These are phyloP conservation scores for Pao palembangensis DNA, from an alignment of 2,113 vertebrate species.

Conservation along the genomic window DNA sequence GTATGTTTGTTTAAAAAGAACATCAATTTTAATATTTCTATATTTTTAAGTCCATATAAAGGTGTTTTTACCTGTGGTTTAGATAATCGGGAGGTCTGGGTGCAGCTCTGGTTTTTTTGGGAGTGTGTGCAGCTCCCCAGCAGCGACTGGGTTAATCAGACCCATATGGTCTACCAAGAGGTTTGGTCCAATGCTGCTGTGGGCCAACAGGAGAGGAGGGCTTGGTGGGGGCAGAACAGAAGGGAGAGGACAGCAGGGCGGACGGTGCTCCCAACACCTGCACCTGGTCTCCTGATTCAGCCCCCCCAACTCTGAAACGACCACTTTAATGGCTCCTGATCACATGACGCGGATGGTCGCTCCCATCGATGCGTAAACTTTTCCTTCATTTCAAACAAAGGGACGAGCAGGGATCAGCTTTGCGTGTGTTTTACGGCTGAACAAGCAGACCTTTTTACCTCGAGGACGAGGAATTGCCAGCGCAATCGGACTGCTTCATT, in stretches of 20 bases:
- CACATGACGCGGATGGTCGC: constrained; percentile 27
- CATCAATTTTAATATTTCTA: too few relatives aligned
- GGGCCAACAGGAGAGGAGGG: constrained; percentile 65
- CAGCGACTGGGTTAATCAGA: constrained; percentile 68
- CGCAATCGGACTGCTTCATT: constrained; percentile 41
- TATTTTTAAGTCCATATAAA: too few relatives aligned
- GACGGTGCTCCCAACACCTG: constrained; percentile 64
- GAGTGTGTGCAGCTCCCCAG: constrained; percentile 30
- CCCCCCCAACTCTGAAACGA: constrained; percentile 19
- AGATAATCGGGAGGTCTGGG: too few relatives aligned
- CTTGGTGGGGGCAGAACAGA: constrained; percentile 66
- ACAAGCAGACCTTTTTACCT: too few relatives aligned
- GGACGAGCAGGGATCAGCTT: too few relatives aligned
- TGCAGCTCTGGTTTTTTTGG: too few relatives aligned
- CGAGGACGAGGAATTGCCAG: not conserved
- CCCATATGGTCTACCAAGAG: constrained; percentile 70
- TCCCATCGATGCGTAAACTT: constrained; percentile 36
- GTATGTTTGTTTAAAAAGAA: too few relatives aligned
- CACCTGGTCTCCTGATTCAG: constrained; percentile 59
- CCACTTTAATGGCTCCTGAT: not conserved
- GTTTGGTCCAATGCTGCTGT: constrained; percentile 68
- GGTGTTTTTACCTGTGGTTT: too few relatives aligned
- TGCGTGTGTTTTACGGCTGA: too few relatives aligned
- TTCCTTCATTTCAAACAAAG: constrained; percentile 2
- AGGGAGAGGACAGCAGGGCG: constrained; percentile 63